A percentile compares a stretch with the other conserved stretches of the same genome.
These are phyloP conservation scores for Diloba caeruleocephala DNA, from an alignment of 2,888 invertebrate genomes.

Conservation along the genomic window DNA sequence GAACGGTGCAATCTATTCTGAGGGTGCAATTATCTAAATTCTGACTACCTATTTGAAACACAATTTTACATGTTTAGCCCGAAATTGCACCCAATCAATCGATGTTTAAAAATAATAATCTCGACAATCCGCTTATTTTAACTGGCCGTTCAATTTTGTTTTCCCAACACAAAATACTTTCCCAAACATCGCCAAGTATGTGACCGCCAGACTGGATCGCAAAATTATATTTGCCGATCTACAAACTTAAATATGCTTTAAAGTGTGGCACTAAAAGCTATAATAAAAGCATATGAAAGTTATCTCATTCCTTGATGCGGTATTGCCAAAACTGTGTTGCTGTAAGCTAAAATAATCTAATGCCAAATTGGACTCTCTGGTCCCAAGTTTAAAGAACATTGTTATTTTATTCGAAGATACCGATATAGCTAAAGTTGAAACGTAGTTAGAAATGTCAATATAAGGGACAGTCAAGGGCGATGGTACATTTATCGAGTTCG, in stretches of 20 bases:
- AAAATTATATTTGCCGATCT: constrained; percentile 8
- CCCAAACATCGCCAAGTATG: constrained; percentile 26
- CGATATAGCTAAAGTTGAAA: constrained; percentile 2
- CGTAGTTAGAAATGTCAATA: constrained; percentile 18
- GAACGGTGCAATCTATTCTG: no score
- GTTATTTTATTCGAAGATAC: background rate
- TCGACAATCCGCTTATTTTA: constrained; percentile 2
- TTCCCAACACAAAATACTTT: constrained; percentile 39
- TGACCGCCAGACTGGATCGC: constrained; percentile 26
- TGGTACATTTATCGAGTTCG: constrained; percentile 10
- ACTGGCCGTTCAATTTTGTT: constrained; percentile 9
- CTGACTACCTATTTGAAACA: no score
- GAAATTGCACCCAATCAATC: constrained; percentile 11
- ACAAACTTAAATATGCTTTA: constrained; percentile 28
- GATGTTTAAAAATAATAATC: constrained; percentile 20
- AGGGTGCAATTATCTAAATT: no score
- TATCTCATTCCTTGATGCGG: constrained; percentile 5
- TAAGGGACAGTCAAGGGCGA: constrained; percentile 44
- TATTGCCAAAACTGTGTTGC: constrained; percentile 27
- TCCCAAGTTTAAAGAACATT: constrained; percentile 3
- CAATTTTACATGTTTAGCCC: no score
- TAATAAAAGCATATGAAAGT: background rate
- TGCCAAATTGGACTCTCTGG: constrained; percentile 17
- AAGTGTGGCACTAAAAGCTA: background rate
- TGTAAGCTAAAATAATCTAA: constrained; percentile 7